phyloP scores from a whole-genome alignment of 2,888 invertebrate genomes.

The Autographa gamma region DNA sequence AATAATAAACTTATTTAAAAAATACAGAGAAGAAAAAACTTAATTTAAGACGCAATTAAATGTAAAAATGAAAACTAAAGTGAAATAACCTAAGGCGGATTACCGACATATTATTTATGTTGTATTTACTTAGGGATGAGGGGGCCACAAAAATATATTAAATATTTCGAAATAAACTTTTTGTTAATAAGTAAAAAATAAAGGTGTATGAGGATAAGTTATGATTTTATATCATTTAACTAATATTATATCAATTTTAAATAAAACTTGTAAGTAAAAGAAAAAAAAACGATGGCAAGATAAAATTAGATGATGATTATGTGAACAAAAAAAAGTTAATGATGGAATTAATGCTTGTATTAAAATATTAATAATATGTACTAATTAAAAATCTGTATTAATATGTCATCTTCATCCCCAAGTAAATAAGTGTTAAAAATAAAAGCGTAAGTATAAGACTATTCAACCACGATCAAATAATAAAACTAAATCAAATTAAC shows the following conservation, averaged over 20 bases:
- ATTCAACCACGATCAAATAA: constrained; percentile 63
- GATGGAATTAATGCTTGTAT: too few species aligned
- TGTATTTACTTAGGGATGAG: neutral
- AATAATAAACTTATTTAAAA: constrained; percentile 9
- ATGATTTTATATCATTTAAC: too few species aligned
- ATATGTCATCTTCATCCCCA: constrained; percentile 27
- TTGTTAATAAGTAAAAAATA: too few species aligned
- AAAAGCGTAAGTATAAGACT: constrained; percentile 57
- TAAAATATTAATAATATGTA: neutral
- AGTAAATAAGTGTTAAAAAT: constrained; percentile 29
- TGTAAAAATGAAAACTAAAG: constrained; percentile 24
- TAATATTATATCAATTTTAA: too few species aligned
- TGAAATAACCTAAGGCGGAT: constrained; percentile 70
- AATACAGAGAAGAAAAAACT: neutral
- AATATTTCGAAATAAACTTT: too few species aligned
- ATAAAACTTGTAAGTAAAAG: too few species aligned
- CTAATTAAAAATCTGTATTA: neutral
- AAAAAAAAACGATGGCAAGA: too few species aligned
- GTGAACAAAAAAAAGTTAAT: too few species aligned
- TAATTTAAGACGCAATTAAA: constrained; percentile 15
- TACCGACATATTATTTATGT: constrained; percentile 67
- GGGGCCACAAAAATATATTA: neutral
- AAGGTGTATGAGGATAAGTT: too few species aligned
- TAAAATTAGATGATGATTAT: too few species aligned
- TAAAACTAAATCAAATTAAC: constrained; percentile 64